phyloP scores from a whole-genome alignment of 2,113 vertebrate genomes.

The Takifugu bimaculatus region DNA sequence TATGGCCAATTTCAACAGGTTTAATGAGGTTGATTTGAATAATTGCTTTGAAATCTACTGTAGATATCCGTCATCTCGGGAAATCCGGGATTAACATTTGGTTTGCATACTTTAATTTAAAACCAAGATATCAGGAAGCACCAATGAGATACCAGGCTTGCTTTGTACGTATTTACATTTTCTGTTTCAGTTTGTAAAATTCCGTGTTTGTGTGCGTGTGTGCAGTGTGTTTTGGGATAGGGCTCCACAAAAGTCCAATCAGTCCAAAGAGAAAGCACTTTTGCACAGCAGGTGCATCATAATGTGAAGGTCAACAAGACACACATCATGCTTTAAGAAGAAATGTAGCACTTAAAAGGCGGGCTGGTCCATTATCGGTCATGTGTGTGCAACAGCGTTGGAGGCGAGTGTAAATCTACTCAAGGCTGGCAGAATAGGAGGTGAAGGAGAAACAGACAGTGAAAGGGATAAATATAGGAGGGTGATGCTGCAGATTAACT shows the following conservation, averaged over 20 bases:
- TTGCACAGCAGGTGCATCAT: constrained; percentile 60
- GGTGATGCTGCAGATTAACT: constrained; percentile 68
- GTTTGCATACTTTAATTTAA: constrained; percentile 49
- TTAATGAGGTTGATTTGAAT: constrained; percentile 74
- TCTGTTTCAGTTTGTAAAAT: constrained; percentile 25
- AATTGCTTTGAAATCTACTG: constrained; percentile 68
- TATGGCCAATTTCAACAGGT: constrained; percentile 69
- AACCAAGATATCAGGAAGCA: constrained; percentile 28
- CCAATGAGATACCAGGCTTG: constrained; percentile 22
- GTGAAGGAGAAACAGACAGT: constrained; percentile 66
- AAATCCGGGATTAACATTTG: constrained; percentile 56
- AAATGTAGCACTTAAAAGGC: constrained; percentile 44
- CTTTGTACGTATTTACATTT: neutral
- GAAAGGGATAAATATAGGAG: constrained; percentile 63
- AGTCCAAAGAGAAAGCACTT: constrained; percentile 38
- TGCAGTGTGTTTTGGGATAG: neutral
- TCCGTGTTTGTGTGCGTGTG: neutral
- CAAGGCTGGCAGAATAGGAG: constrained; percentile 58
- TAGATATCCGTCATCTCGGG: constrained; percentile 49
- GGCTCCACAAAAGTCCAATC: constrained; percentile 46
- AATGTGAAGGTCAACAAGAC: constrained; percentile 68
- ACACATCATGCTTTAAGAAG: constrained; percentile 47
- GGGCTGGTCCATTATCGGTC: constrained; percentile 48
- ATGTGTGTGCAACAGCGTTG: constrained; percentile 45
- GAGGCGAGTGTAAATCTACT: constrained; percentile 58